These are phyloP conservation scores for Todiramphus saurophagus DNA, from an alignment of 2,113 vertebrate genomes.

Conservation along the genomic window DNA sequence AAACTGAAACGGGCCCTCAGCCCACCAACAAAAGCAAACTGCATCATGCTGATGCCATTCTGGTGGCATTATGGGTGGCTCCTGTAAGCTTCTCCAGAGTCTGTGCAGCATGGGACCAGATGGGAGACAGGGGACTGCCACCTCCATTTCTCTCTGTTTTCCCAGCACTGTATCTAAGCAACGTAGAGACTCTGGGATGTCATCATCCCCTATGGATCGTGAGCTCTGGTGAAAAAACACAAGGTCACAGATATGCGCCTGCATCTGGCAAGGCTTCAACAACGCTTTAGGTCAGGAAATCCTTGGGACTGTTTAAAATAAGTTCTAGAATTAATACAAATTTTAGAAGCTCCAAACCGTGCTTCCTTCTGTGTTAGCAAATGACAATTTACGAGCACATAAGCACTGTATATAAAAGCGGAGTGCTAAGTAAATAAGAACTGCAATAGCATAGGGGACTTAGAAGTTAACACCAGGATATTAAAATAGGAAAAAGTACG, in stretches of 20 bases:
- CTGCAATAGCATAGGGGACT: not conserved
- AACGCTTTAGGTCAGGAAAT: not conserved
- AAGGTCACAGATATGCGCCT: not conserved
- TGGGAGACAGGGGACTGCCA: not conserved
- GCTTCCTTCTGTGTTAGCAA: not conserved
- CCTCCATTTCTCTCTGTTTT: not conserved
- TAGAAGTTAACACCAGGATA: not conserved
- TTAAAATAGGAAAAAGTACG: not conserved
- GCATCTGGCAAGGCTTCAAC: not conserved
- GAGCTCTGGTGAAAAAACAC: not conserved
- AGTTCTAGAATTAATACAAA: not conserved
- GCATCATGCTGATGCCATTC: fast-evolving
- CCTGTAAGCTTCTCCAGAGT: not conserved
- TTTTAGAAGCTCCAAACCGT: not conserved
- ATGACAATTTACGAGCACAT: not conserved
- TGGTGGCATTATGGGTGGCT: not conserved
- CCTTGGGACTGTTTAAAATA: not conserved
- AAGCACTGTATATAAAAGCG: not conserved
- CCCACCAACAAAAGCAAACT: not conserved
- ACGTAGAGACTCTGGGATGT: not conserved
- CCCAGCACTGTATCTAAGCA: not conserved
- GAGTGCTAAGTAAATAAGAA: not conserved
- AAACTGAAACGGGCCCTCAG: fast-evolving
- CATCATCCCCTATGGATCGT: not conserved
- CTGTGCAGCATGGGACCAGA: not conserved